A percentile compares a stretch with the other conserved stretches of the same genome.
Conservation (phyloP, 2,113 vertebrate species). For the Narcine bancroftii region DNA sequence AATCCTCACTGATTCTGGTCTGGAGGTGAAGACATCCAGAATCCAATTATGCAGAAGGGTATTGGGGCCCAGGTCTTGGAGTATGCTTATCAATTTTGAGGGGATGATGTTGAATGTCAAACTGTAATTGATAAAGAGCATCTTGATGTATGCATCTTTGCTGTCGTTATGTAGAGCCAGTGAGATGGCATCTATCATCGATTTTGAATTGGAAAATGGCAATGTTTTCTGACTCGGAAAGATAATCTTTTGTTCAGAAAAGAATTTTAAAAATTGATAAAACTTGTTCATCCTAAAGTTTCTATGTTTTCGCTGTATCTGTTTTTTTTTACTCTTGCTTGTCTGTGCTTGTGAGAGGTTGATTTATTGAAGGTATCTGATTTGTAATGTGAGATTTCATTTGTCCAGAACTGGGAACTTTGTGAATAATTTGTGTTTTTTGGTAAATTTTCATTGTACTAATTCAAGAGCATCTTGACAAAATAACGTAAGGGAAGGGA, state of each 20-base stretch:
- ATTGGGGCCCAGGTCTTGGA: too few relatives aligned
- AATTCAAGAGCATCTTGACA: background rate
- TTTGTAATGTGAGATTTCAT: background rate
- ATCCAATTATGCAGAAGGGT: too few relatives aligned
- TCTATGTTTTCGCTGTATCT: background rate
- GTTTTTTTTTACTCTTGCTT: background rate
- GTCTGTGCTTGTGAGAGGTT: background rate
- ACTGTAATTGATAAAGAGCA: too few relatives aligned
- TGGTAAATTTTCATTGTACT: background rate
- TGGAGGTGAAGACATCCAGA: too few relatives aligned
- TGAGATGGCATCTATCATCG: too few relatives aligned
- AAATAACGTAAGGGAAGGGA: background rate
- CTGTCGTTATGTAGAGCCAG: too few relatives aligned
- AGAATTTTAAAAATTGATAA: background rate
- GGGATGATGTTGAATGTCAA: too few relatives aligned
- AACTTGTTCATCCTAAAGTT: background rate
- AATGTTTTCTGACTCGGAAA: background rate
- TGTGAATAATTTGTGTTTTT: background rate
- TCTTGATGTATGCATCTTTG: too few relatives aligned
- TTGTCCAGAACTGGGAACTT: background rate
- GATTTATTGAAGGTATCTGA: background rate
- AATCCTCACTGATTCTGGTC: too few relatives aligned
- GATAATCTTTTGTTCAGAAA: background rate
- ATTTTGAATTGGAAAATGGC: background rate
- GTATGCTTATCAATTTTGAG: too few relatives aligned